Conservation (phyloP, 2,888 invertebrate genomes). For the Drosophila tanythrix region DNA sequence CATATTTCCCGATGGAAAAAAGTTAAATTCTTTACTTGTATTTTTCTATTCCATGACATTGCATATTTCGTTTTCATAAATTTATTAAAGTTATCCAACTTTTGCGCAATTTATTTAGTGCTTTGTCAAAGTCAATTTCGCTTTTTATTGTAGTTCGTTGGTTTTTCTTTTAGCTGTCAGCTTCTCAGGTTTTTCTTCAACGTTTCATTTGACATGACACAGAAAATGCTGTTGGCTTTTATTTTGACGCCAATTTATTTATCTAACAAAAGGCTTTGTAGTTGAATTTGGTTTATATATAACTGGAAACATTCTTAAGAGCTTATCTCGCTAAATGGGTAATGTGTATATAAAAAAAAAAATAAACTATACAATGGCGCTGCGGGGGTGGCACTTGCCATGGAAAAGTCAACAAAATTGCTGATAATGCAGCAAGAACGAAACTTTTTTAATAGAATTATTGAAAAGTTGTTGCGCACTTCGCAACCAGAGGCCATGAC, state of each 20-base stretch:
- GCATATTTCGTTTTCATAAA: constrained; percentile 3
- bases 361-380: background rate
- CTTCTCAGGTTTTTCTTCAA: background rate
- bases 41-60: background rate
- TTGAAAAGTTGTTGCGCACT: constrained; percentile 37
- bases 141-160: constrained; percentile 16
- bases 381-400: constrained; percentile 1
- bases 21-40: background rate
- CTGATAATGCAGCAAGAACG: constrained; percentile 60
- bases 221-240: constrained; percentile 1
- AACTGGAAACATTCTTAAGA: constrained; percentile 29
- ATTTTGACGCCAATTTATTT: constrained; percentile 46
- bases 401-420: constrained; percentile 32
- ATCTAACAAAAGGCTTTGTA: constrained; percentile 29
- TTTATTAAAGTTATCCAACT: background rate
- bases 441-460: constrained; percentile 40
- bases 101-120: background rate
- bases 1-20: background rate
- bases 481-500: constrained; percentile 7
- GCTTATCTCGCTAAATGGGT: constrained; percentile 51
- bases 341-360: background rate
- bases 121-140: background rate
- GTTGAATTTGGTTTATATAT: constrained; percentile 6
- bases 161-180: constrained; percentile 2
- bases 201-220: constrained; percentile 9